These are phyloP conservation scores for Tipula helvola DNA, from an alignment of 2,888 invertebrate genomes.

Conservation along the genomic window DNA sequence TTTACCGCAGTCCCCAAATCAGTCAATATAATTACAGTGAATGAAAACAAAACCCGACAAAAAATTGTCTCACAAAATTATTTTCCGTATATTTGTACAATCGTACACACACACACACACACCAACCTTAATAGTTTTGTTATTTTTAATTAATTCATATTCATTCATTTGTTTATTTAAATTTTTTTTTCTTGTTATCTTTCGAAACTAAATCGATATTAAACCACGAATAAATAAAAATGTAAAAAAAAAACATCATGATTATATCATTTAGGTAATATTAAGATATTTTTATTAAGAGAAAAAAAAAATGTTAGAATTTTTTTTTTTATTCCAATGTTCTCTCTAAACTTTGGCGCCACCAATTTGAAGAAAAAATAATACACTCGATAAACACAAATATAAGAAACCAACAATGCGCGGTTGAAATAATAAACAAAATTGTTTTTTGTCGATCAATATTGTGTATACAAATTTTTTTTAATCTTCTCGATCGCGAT, in stretches of 20 bases:
- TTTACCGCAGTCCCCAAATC: neutral
- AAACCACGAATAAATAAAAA: neutral
- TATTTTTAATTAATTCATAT: neutral
- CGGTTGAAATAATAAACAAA: constrained; percentile 4
- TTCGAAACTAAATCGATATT: neutral
- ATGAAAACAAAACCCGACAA: neutral
- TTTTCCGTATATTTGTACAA: neutral
- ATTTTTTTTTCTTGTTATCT: neutral
- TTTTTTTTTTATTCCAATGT: neutral
- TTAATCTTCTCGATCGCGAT: neutral
- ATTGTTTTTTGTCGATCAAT: neutral
- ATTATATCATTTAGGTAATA: neutral
- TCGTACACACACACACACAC: neutral
- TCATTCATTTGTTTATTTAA: neutral
- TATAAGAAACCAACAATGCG: neutral
- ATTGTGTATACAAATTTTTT: neutral
- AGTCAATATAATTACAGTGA: neutral
- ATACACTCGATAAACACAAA: neutral
- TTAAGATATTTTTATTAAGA: constrained; percentile 4
- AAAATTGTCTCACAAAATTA: neutral
- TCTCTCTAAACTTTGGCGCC: neutral
- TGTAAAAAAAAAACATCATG: neutral
- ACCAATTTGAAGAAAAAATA: neutral
- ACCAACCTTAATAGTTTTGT: neutral
- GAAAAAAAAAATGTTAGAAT: neutral